phyloP scores from a whole-genome alignment of 2,888 invertebrate genomes.

The Oxystoma pomonae region DNA sequence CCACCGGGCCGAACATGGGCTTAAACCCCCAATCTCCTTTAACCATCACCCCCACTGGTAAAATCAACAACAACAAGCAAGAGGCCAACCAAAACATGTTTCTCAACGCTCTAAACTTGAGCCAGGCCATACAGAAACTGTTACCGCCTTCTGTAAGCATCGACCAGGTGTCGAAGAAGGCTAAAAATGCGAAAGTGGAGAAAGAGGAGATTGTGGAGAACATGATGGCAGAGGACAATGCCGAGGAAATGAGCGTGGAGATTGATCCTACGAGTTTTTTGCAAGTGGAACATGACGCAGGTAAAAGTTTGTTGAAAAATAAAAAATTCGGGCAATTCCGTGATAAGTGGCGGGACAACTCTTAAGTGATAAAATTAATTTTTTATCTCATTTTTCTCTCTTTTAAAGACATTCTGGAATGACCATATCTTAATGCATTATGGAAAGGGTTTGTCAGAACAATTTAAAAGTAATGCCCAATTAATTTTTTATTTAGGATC shows the following conservation, averaged over 20 bases:
- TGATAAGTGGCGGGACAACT: too few species aligned
- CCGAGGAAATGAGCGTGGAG: conserved; percentile 45
- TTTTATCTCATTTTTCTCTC: too few species aligned
- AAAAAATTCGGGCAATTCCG: too few species aligned
- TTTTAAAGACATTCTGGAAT: too few species aligned
- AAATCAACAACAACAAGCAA: conserved; percentile 27
- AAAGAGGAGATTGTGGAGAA: conserved; percentile 29
- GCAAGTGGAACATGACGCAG: conserved; percentile 31
- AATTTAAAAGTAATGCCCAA: too few species aligned
- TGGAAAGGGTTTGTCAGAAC: too few species aligned
- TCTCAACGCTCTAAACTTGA: conserved; percentile 27
- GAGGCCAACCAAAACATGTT: conserved; percentile 43
- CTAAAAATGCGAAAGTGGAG: not conserved
- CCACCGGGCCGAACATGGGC: conserved; percentile 19
- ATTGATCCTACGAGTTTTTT: conserved; percentile 42
- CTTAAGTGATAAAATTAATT: too few species aligned
- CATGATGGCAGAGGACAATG: conserved; percentile 37
- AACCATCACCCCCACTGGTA: not conserved
- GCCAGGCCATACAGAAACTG: conserved; percentile 36
- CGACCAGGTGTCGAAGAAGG: not conserved
- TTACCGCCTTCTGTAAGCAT: not conserved
- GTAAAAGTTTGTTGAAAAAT: too few species aligned
- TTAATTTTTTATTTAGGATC: too few species aligned
- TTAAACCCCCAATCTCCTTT: not conserved
- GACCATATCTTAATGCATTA: too few species aligned